A percentile compares a stretch with the other conserved stretches of the same genome.
These are phyloP conservation scores for Anguilla marmorata DNA, from an alignment of 2,797 vertebrate species.

Conservation along the genomic window DNA sequence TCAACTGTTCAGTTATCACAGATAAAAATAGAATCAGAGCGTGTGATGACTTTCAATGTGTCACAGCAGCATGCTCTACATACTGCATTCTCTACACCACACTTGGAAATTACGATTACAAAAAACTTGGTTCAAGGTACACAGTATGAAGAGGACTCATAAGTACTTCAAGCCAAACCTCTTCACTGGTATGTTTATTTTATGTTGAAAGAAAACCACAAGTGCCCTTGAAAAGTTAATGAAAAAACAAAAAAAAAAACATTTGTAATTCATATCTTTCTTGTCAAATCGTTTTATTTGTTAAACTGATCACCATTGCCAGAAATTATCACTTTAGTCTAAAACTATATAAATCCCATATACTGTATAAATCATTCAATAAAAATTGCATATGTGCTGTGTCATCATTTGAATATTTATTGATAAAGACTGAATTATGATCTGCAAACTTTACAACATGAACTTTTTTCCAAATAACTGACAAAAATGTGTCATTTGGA, in stretches of 20 bases:
- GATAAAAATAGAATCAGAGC: background rate
- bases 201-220: background rate
- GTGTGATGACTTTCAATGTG: background rate
- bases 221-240: background rate
- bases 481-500: background rate
- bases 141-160: background rate
- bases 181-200: background rate
- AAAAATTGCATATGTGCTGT: background rate
- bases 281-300: background rate
- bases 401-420: background rate
- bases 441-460: background rate
- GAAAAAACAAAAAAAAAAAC: background rate
- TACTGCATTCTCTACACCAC: background rate
- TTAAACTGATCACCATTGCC: background rate
- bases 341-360: background rate
- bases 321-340: background rate
- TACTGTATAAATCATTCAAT: background rate
- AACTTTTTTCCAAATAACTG: background rate
- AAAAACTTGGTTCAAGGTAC: background rate
- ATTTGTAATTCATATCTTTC: background rate
- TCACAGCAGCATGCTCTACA: background rate
- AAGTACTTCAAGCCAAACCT: background rate
- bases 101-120: background rate
- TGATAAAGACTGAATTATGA: background rate
- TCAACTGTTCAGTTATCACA: background rate